These are phyloP conservation scores for Motacilla tschutschensis DNA, from an alignment of 2,113 vertebrate genomes.

Conservation along the genomic window DNA sequence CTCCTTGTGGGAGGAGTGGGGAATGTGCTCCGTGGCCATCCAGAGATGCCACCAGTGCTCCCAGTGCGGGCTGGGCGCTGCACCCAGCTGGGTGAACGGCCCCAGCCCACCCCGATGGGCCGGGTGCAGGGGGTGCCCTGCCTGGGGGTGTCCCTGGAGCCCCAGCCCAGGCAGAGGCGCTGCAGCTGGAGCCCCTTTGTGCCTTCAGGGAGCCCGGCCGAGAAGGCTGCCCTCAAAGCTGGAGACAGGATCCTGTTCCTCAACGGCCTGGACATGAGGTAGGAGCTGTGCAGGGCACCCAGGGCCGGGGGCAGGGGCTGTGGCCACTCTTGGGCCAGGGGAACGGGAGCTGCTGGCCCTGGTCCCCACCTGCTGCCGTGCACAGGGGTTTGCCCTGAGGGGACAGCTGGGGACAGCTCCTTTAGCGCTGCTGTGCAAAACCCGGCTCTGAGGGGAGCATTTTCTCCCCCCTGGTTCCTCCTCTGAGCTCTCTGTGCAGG, in stretches of 20 bases:
- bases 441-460: not conserved
- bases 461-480: not conserved
- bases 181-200: not conserved
- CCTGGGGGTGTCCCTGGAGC: not conserved
- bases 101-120: not conserved
- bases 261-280: slow-evolving; percentile 98
- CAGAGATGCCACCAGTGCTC: not conserved
- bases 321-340: not conserved
- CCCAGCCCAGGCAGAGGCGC: not conserved
- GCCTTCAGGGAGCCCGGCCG: slow-evolving; percentile 88
- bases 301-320: accelerated
- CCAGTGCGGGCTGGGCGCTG: not conserved
- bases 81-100: not conserved
- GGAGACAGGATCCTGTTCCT: slow-evolving; percentile 95
- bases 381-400: not conserved
- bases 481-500: not conserved
- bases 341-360: accelerated
- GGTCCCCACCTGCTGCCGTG: accelerated
- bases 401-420: not conserved
- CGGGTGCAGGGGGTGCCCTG: not conserved
- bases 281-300: not conserved
- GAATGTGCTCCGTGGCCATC: accelerated
- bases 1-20: not conserved
- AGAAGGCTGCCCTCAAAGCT: slow-evolving; percentile 89
- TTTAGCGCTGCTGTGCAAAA: not conserved